Base-by-base conservation (phyloP, 2,888 invertebrate species). In the Nomada lathburiana region DNA sequence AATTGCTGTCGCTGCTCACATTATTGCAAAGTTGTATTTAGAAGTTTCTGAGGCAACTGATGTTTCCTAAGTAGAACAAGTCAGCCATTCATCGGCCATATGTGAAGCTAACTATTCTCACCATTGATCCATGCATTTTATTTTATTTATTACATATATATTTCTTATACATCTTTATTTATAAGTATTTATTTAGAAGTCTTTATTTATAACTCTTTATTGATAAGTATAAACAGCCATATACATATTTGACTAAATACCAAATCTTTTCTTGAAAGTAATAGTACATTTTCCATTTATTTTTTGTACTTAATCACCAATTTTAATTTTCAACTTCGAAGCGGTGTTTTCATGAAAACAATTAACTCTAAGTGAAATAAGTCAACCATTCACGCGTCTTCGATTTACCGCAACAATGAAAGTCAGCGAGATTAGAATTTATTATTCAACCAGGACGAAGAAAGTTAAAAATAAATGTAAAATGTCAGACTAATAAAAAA, bases 321-420 rank as follows among this genome's bases (percentile, higher is more conserved):
- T 50, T 65, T 65, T n/a, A 36, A 0, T 53, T n/a, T 63, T 13
- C 1, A 63, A 10, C n/a, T 23, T 23, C 13, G 26, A 23, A 26
- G 23, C 11, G 36, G 5, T 0, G 16, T 63, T 20, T 50, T 71
- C n/a, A n/a, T 20, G 11, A 16, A 16, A 7, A 44, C 20, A 55
- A 26, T n/a, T 1, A 4, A 7, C 52, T 2, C 18, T 18, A 74
- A 76, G 76, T 76, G 44, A 52, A 52, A 59, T 16, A 53, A 64
- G 64, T 76, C 74, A 65, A 65, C 26, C 26, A 44, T 64, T 72
- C 20, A 42, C 16, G 50, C 13, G 7, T 53, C 20, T 18, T 11
- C 3, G 23, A 50, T 13, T 59, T 53, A 36, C 26, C 29, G 16
- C 13, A n/a, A 11, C 52, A 36, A 53, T 18, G 18, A 16, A 60